Evolutionary conservation across 2,113 vertebrate species (phyloP), one percentile per base, ranked within the genome.

Genomic region (Anser brachyrhynchus): DNA sequence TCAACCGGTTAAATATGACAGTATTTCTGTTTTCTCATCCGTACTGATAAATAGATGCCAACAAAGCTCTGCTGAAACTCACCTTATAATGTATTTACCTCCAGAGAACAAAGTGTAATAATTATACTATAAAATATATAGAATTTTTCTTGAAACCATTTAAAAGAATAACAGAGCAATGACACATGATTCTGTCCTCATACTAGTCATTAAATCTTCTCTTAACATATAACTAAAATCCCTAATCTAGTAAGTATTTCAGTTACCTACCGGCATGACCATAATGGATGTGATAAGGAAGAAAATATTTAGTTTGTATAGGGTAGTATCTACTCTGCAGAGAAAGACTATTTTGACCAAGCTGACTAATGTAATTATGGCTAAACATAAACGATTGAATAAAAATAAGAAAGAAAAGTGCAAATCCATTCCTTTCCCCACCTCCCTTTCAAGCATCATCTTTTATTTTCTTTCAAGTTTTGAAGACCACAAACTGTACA

Each of bases 391-490:
- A 66, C 13, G 70, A 52, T 5, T 39, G 70, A 66, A 58, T 49
- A 61, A 57, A 95, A 71, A 26, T 70, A 35, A 70, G 31, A 3
- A 69, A 71, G 3, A 26, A 82, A 59, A 81, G 6, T 16, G 28
- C 11, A 84, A 84, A 73, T 52, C 4, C 4, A 41, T 82, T 54
- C 23, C 9, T 31, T 2, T 4, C 4, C 2, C 9, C 77, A 3
- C 3, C 4, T 18, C 17, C 6, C 46, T 35, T 4, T 18, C n/a
- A 16, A 15, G 17, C 33, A 70, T 31, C 2, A 1, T 2, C 2
- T 39, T 70, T 44, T n/a, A 57, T 46, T 71, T 87, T 43, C 37
- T 66, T 54, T 59, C 37, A 41, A 51, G 11, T 59, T 37, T 76
- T 12, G 64, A 86, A 64, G 15, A 71, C 64, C 15, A 44, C 5